Conservation (phyloP, 2,113 vertebrate genomes). For the Lathamus discolor region DNA sequence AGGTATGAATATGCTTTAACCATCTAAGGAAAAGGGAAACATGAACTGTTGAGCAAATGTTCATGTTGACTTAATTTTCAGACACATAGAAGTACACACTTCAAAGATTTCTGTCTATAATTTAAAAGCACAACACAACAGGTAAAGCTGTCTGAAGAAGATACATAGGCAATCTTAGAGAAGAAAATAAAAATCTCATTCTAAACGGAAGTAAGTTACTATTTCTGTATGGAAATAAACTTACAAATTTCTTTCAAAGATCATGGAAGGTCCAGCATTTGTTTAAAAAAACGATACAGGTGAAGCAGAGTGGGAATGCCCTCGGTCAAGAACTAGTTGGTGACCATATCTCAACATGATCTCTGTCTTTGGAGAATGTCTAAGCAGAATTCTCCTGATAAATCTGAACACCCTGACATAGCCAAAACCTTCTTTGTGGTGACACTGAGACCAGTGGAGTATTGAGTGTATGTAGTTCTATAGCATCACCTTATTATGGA, state of each 20-base stretch:
- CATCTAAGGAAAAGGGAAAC: not conserved
- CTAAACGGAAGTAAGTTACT: not conserved
- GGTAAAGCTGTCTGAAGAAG: not conserved
- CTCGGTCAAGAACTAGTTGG: not conserved
- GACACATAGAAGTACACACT: not conserved
- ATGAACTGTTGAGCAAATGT: not conserved
- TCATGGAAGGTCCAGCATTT: not conserved
- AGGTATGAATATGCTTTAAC: not conserved
- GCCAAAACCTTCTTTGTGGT: not conserved
- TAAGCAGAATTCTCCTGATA: not conserved
- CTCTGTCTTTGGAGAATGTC: not conserved
- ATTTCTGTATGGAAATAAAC: not conserved
- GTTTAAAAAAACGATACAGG: not conserved
- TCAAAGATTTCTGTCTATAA: not conserved
- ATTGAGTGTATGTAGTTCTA: not conserved
- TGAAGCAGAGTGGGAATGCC: not conserved
- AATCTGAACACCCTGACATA: not conserved
- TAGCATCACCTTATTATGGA: not conserved
- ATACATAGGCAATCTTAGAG: not conserved
- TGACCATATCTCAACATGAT: not conserved
- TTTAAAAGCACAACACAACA: not conserved
- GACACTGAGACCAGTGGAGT: not conserved
- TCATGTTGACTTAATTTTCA: not conserved
- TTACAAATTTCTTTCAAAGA: not conserved
- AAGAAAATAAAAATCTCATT: not conserved